Base-by-base conservation (phyloP, 2,797 vertebrate species). In the Enteromius unitaeniatus region DNA sequence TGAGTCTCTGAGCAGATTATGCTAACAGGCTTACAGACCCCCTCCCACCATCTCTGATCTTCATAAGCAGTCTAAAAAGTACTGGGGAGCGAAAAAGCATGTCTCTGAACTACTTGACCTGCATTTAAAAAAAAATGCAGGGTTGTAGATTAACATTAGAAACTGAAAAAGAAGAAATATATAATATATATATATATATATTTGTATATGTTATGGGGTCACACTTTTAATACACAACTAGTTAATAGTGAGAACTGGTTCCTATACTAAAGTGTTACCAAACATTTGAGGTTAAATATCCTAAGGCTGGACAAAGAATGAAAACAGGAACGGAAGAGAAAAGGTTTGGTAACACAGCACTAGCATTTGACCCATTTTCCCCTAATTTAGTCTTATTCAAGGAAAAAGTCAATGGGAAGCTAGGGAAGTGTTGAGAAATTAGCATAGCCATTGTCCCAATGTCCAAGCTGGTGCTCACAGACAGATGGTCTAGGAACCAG, bases 401-500 rank as follows among this genome's bases (percentile, higher is more conserved):
- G 45, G 26, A 42, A 21, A 74, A 86, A 86, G 62, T 80, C 75
- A 73, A 60, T 68, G 69, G 80, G 55, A 73, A 70, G 55, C 78
- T 17, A 13, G 14, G 53, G 81, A 87, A 78, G 76, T 85, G 80
- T 78, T 70, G 75, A 68, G 45, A 83, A 81, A 91, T 89, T 87
- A 89, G 78, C 89, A 88, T 89, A 90, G 31, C 47, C 80, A 87
- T 89, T 91, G 83, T 90, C 62, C 85, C 42, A 40, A 74, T 51
- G 28, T 47, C 51, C 86, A 81, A 42, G 55, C 65, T 5, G 34
- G 62, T 34, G 64, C 70, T 67, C 60, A 62, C 15, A 85, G 90
- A 89, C 92, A 92, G 92, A 93, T 91, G 91, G 92, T 83, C 67
- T 34, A 7, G 79, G 83, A 87, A 67, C 75, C 82, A 90, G 81